Conservation (phyloP, 2,888 invertebrate species). For the Spodoptera littoralis region DNA sequence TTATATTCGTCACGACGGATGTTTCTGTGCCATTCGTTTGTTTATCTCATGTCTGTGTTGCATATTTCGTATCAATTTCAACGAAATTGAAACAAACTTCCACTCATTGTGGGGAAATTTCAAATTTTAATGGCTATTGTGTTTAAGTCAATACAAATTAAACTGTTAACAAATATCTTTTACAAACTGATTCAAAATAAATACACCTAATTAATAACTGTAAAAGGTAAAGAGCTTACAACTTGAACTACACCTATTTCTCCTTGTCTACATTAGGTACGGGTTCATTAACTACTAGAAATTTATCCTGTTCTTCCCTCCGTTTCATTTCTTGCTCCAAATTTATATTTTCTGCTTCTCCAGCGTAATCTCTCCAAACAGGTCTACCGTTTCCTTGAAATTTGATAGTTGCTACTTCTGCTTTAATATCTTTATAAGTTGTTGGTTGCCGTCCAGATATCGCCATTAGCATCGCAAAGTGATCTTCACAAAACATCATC, state of each 20-base stretch:
- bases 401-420: constrained; percentile 64
- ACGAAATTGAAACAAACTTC: constrained; percentile 20
- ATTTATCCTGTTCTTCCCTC: constrained; percentile 15
- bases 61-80: constrained; percentile 20
- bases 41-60: constrained; percentile 1
- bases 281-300: constrained; percentile 17
- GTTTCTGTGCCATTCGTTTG: constrained; percentile 24
- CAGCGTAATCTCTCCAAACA: constrained; percentile 55
- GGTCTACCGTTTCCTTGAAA: constrained; percentile 68
- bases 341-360: constrained; percentile 29
- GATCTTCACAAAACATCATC: constrained; percentile 70
- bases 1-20: constrained; percentile 37
- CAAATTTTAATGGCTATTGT: background rate
- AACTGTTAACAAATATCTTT: no score
- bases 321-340: constrained; percentile 16
- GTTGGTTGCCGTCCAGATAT: constrained; percentile 65
- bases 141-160: no score
- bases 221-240: no score
- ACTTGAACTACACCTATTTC: background rate
- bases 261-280: background rate
- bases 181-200: no score
- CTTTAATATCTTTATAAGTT: constrained; percentile 55
- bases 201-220: no score
- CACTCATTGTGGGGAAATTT: constrained; percentile 3
- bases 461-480: constrained; percentile 69